Evolutionary conservation across 2,113 vertebrate genomes (phyloP).

Genomic region (Thinocorus orbignyianus): DNA sequence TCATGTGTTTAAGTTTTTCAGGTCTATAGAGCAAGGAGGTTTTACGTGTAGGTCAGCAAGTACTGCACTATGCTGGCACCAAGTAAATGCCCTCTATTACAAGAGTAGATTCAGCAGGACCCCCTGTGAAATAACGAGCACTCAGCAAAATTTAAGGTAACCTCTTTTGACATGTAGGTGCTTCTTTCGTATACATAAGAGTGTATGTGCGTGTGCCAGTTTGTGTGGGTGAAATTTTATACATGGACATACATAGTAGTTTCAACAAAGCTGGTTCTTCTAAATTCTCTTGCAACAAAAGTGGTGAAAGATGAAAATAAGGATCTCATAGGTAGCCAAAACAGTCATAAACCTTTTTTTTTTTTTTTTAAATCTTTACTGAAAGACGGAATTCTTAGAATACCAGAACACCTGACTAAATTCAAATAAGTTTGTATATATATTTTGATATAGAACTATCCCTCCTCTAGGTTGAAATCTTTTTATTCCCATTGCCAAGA

Average conservation of each 20-base stretch:
- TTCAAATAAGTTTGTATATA: not conserved
- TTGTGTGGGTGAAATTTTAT: not conserved
- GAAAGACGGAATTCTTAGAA: not conserved
- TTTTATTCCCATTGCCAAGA: not conserved
- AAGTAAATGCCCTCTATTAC: not conserved
- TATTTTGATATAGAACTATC: not conserved
- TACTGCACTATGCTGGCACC: not conserved
- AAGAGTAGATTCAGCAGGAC: not conserved
- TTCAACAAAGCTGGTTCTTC: not conserved
- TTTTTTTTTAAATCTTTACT: no score
- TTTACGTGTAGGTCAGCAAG: not conserved
- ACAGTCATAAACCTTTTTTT: no score
- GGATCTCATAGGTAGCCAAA: not conserved
- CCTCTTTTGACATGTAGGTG: rapidly evolving
- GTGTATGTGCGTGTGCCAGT: not conserved
- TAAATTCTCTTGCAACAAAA: not conserved
- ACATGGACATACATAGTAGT: not conserved
- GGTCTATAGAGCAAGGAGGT: not conserved
- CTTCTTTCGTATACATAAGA: not conserved
- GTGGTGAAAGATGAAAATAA: not conserved
- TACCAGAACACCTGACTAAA: not conserved
- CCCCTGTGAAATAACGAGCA: not conserved
- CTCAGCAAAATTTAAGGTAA: not conserved
- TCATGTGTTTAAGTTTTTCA: not conserved
- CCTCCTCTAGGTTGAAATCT: not conserved